phyloP scores from a whole-genome alignment of 1,140 invertebrate species.

The Berghia stephanieae region DNA sequence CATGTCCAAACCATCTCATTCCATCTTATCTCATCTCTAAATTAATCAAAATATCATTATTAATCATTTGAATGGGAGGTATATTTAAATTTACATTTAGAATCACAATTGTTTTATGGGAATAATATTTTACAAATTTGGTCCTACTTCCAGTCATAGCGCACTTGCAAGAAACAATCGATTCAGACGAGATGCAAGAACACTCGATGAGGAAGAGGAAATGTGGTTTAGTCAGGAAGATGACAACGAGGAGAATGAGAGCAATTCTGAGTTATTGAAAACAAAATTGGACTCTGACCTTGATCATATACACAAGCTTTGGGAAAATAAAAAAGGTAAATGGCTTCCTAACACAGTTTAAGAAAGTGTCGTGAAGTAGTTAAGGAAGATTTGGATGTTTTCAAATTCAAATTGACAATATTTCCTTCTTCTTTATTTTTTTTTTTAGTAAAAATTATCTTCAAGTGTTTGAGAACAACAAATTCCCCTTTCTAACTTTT shows the following conservation, averaged over 20 bases:
- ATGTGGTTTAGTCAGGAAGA: slow-evolving; percentile 99
- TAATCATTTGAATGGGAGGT: no score
- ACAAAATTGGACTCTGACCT: slow-evolving; percentile 72
- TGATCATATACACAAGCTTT: slow-evolving; percentile 72
- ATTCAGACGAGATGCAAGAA: slow-evolving; percentile 88
- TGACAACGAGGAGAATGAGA: slow-evolving; percentile 78
- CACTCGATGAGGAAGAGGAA: slow-evolving; percentile 96
- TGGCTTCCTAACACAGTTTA: no score
- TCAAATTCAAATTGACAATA: background rate
- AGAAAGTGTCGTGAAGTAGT: no score
- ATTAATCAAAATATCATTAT: no score
- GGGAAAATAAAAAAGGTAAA: slow-evolving; percentile 64
- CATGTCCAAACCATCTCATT: no score
- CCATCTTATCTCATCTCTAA: no score
- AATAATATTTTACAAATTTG: slow-evolving; percentile 9
- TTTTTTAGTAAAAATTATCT: no score
- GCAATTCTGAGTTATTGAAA: slow-evolving; percentile 55
- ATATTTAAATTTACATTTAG: no score
- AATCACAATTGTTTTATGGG: no score
- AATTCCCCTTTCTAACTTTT: no score
- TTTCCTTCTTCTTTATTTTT: background rate
- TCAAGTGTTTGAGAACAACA: no score
- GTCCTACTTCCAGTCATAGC: slow-evolving; percentile 36
- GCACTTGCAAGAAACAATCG: slow-evolving; percentile 72
- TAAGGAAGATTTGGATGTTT: no score